Evolutionary conservation across 2,113 vertebrate genomes (phyloP).

Genomic region (Octodon degus): DNA sequence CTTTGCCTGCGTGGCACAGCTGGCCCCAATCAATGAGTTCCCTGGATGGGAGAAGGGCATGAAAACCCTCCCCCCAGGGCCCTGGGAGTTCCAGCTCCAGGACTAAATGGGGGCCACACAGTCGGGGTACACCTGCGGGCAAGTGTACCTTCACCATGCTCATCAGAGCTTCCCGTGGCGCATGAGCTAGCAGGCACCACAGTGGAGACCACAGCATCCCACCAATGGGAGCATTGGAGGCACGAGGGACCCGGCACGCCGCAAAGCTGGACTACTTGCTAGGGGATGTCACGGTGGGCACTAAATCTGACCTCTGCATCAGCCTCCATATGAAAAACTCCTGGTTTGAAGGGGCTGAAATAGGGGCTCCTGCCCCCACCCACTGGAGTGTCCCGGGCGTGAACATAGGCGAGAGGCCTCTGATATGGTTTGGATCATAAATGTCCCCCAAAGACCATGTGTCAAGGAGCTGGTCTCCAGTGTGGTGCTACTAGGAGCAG

Average conservation of each 20-base stretch:
- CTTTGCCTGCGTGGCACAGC: neutral
- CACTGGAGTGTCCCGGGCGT: neutral
- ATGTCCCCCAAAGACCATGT: neutral
- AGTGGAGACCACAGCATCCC: constrained; percentile 70
- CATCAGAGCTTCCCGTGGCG: constrained; percentile 72
- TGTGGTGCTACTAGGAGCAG: neutral
- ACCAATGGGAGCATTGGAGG: constrained; percentile 69
- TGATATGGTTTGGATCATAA: neutral
- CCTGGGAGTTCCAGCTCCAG: neutral
- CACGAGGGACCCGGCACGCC: neutral
- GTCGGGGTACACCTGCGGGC: constrained; percentile 37
- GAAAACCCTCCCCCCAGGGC: neutral
- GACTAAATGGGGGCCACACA: neutral
- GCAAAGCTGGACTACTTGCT: neutral
- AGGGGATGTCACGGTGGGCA: neutral
- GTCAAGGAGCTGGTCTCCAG: neutral
- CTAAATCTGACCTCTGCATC: neutral
- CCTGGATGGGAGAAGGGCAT: neutral
- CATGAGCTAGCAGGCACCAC: constrained; percentile 80
- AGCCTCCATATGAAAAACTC: neutral
- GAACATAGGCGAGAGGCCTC: neutral
- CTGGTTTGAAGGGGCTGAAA: neutral
- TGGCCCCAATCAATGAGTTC: neutral
- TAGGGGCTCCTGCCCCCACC: neutral
- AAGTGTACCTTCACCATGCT: constrained; percentile 72